Percentiles rank a stretch among this genome's conserved stretches.
phyloP scores from a whole-genome alignment of 2,113 vertebrate species.

The Trematocara variabile region DNA sequence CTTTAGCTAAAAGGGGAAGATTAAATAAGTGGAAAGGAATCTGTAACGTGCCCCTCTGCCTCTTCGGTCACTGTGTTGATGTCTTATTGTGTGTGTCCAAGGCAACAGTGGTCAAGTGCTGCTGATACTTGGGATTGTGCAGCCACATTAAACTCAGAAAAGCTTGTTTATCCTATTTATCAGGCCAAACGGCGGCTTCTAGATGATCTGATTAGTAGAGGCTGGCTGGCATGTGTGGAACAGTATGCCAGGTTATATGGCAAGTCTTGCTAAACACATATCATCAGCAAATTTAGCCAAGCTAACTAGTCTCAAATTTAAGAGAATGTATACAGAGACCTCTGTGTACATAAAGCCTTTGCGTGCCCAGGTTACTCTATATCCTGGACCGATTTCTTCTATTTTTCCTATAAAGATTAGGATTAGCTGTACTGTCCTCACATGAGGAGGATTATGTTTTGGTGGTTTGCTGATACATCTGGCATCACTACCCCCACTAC shows the following conservation, averaged over 20 bases:
- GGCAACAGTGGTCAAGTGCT: slow-evolving; percentile 42
- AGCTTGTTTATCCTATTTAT: slow-evolving; percentile 4
- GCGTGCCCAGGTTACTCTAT: background rate
- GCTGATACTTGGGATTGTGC: slow-evolving; percentile 4
- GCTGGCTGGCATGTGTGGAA: background rate
- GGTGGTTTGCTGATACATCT: slow-evolving; percentile 5
- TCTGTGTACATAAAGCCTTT: background rate
- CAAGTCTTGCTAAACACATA: background rate
- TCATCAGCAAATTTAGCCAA: background rate
- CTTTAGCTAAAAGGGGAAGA: background rate
- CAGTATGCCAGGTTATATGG: background rate
- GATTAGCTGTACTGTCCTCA: slow-evolving; percentile 39
- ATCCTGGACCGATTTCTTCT: background rate
- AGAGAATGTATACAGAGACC: background rate
- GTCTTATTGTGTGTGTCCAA: slow-evolving; percentile 46
- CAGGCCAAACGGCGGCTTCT: background rate
- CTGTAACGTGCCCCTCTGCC: background rate
- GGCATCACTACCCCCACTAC: background rate
- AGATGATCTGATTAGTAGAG: slow-evolving; percentile 41
- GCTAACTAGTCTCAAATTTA: background rate
- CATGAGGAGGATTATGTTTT: slow-evolving; percentile 40
- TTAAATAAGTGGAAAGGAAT: slow-evolving; percentile 44
- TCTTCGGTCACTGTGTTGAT: slow-evolving; percentile 37
- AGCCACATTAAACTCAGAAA: background rate
- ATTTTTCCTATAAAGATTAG: slow-evolving; percentile 38